phyloP scores from a whole-genome alignment of 2,888 invertebrate genomes.

The Nephrocerus scutellatus region DNA sequence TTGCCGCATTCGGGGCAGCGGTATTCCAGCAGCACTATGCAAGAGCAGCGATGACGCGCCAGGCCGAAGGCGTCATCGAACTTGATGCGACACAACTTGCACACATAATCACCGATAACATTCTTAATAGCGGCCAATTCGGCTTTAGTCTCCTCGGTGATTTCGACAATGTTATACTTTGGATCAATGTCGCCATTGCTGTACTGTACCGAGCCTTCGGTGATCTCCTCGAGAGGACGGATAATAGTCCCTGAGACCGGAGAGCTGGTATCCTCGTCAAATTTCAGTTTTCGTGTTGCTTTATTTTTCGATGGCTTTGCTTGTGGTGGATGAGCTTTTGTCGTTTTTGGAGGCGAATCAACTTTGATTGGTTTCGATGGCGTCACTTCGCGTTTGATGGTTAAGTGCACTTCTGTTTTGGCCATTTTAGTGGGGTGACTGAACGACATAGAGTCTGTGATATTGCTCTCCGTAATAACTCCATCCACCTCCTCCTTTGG shows the following conservation, averaged over 20 bases:
- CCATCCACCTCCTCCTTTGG: constrained; percentile 5
- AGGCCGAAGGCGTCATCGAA: constrained; percentile 94
- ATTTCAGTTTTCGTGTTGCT: constrained; percentile 69
- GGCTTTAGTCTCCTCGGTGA: constrained; percentile 90
- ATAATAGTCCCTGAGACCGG: constrained; percentile 95
- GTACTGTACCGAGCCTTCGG: constrained; percentile 67
- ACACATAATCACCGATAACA: constrained; percentile 91
- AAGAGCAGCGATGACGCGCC: constrained; percentile 93
- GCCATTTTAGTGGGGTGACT: constrained; percentile 32
- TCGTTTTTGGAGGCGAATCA: constrained; percentile 38
- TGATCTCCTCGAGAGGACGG: constrained; percentile 68
- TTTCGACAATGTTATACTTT: constrained; percentile 90
- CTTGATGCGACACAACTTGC: constrained; percentile 82
- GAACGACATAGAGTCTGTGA: constrained; percentile 14
- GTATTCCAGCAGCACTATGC: constrained; percentile 95
- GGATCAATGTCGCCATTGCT: constrained; percentile 86
- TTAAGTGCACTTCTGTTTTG: constrained; percentile 24
- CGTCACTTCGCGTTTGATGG: constrained; percentile 29
- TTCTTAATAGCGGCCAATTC: constrained; percentile 93
- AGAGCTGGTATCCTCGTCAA: constrained; percentile 85
- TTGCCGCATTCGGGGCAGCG: constrained; percentile 97
- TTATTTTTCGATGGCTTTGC: constrained; percentile 49
- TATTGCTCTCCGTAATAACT: neutral
- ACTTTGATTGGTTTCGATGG: constrained; percentile 38
- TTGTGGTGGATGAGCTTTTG: constrained; percentile 30